Percentiles rank a stretch among this genome's conserved stretches.
Conservation (phyloP, 1,140 invertebrate species). For the Globodera rostochiensis region DNA sequence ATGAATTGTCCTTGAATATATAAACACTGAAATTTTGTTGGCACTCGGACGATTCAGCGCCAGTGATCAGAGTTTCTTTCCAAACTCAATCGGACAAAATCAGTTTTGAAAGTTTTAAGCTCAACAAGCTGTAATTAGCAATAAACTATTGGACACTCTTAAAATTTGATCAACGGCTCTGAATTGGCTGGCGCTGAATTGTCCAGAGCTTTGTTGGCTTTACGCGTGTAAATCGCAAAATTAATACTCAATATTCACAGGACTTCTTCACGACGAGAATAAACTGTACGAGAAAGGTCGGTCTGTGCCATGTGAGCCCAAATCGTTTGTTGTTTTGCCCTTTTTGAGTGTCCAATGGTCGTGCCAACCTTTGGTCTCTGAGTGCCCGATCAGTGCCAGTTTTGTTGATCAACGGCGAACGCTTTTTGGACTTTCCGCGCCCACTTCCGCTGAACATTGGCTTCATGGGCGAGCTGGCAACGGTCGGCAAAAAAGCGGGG, state of each 20-base stretch:
- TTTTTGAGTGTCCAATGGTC: slow-evolving; percentile 12
- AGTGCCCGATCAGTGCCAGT: slow-evolving; percentile 48
- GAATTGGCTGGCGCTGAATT: too few relatives aligned
- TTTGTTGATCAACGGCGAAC: slow-evolving; percentile 61
- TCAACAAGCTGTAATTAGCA: too few relatives aligned
- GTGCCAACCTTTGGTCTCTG: slow-evolving; percentile 57
- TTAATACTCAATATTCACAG: slow-evolving; percentile 2
- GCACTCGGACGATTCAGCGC: too few relatives aligned
- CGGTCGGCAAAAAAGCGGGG: not conserved
- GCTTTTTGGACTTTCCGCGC: slow-evolving; percentile 63
- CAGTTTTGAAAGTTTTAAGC: too few relatives aligned
- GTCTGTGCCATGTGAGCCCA: not conserved
- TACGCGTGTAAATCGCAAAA: not conserved
- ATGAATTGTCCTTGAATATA: too few relatives aligned
- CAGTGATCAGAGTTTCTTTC: too few relatives aligned
- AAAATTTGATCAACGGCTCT: too few relatives aligned
- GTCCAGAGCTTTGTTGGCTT: too few relatives aligned
- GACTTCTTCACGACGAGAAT: slow-evolving; percentile 56
- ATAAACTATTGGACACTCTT: too few relatives aligned
- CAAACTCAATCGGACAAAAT: too few relatives aligned
- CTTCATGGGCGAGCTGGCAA: slow-evolving; percentile 61
- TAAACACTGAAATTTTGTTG: too few relatives aligned
- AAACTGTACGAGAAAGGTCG: slow-evolving; percentile 49
- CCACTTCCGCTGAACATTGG: slow-evolving; percentile 57
- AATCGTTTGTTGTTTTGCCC: not conserved